Conservation (phyloP, 2,113 vertebrate species). For the Butastur rufipennis region DNA sequence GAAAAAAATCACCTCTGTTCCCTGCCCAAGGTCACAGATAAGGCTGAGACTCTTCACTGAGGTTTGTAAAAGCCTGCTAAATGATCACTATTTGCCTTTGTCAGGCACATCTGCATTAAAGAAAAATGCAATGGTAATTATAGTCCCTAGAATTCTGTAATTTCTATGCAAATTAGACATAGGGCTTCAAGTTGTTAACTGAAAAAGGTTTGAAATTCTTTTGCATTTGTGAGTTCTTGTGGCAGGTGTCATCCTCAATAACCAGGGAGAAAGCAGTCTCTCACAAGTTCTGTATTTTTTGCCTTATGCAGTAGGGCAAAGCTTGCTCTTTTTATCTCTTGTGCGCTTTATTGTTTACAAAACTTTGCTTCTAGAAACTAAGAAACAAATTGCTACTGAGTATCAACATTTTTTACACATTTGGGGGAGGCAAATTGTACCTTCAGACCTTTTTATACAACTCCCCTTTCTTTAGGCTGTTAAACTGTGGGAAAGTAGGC, state of each 20-base stretch:
- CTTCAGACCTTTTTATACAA: neutral
- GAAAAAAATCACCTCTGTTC: neutral
- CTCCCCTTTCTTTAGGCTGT: neutral
- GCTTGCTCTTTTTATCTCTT: neutral
- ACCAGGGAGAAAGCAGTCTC: neutral
- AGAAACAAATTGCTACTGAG: neutral
- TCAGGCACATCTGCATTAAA: neutral
- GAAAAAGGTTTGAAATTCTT: neutral
- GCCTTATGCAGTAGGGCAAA: neutral
- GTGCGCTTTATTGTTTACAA: neutral
- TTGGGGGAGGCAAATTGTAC: neutral
- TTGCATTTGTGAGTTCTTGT: neutral
- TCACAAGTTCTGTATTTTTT: neutral
- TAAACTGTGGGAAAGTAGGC: neutral
- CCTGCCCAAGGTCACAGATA: neutral
- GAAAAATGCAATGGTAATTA: neutral
- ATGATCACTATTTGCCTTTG: neutral
- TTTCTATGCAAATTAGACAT: slow-evolving; percentile 32
- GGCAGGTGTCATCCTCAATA: neutral
- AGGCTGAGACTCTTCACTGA: neutral
- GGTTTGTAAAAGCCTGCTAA: neutral
- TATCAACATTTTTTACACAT: neutral
- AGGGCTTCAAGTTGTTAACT: neutral
- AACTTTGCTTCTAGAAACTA: neutral
- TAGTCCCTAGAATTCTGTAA: neutral